Evolutionary conservation across 2,888 invertebrate genomes (phyloP), one percentile per base, ranked within the genome.

Genomic region (Galeruca laticollis): DNA sequence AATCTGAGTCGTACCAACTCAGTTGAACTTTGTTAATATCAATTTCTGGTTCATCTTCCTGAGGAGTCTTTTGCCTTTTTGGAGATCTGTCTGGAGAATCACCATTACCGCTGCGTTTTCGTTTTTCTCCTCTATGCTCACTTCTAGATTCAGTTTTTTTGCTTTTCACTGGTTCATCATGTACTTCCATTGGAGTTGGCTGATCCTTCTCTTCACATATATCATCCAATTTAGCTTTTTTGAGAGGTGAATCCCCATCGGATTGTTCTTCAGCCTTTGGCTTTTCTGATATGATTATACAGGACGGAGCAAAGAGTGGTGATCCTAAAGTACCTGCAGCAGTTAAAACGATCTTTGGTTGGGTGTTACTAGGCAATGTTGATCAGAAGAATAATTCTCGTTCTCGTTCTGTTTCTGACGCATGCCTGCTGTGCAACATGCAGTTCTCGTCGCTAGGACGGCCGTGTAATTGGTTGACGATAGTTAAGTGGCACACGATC

Each of bases 1-100:
- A 88, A 86, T 98, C 97, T 65, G 96, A 96, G 86, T 97, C 97
- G 86, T 94, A 93, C 94, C 93, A 94, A 76, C 93, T 93, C 8
- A 94, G 87, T 33, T 91, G 88, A 70, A 93, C 88, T 77, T 88
- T 88, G 73, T 87, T 87, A 60, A 90, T 88, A 76, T 92, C 89
- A 65, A 91, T 85, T 57, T 89, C 90, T 0, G 93, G 94, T 79
- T 94, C 94, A 75, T 90, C 88, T 75, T 89, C 89, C 61, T 81
- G 76, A 0, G 84, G 82, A n/a, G 84, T 81, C 75, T 80, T 81
- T 69, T 82, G 82, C 1, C 85, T 74, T 72, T 86, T 82, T 21
- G 81, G 77, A 9, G 78, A 69, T 56, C 80, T 76, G 47, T 82
- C 81, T 0, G 88, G 87, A 0, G 82, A 78, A 15, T 81, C 78